These are phyloP conservation scores for Drosophila rubida DNA, from an alignment of 2,888 invertebrate species.

Conservation along the genomic window DNA sequence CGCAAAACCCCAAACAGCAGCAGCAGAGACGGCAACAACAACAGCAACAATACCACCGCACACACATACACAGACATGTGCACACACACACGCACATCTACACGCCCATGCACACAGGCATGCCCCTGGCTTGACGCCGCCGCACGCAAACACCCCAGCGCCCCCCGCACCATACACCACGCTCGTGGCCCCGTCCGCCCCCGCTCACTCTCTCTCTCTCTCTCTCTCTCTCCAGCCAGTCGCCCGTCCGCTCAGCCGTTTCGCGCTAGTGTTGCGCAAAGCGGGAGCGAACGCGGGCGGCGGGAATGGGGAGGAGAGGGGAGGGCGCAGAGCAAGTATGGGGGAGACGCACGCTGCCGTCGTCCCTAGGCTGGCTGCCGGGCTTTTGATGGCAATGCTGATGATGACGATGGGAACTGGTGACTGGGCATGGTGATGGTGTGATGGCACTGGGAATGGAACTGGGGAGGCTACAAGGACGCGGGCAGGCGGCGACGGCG, in stretches of 20 bases:
- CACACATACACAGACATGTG: slow-evolving; percentile 24
- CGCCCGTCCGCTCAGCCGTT: slow-evolving; percentile 55
- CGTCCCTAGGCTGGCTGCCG: slow-evolving; percentile 57
- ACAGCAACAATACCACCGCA: slow-evolving; percentile 31
- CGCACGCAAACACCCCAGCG: slow-evolving; percentile 57
- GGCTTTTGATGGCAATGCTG: slow-evolving; percentile 63
- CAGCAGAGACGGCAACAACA: slow-evolving; percentile 31
- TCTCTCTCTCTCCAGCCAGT: slow-evolving; percentile 6
- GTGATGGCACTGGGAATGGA: slow-evolving; percentile 18
- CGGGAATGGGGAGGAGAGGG: not conserved
- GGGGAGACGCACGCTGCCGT: slow-evolving; percentile 44
- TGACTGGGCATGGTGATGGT: slow-evolving; percentile 33
- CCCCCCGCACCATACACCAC: slow-evolving; percentile 11
- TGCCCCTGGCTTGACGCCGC: slow-evolving; percentile 50
- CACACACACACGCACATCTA: slow-evolving; percentile 32
- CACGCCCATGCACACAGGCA: slow-evolving; percentile 46
- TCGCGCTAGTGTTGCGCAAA: slow-evolving; percentile 42
- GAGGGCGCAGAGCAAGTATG: not conserved
- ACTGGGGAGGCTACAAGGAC: slow-evolving; percentile 63
- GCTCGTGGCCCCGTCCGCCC: slow-evolving; percentile 11
- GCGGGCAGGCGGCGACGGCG: slow-evolving; percentile 42
- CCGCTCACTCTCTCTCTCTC: not conserved
- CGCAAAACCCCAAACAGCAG: slow-evolving; percentile 57
- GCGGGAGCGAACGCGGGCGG: not conserved
- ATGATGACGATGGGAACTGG: slow-evolving; percentile 44